Percentiles rank a stretch among this genome's conserved stretches.
phyloP scores from a whole-genome alignment of 2,888 invertebrate genomes.

The Hetaerina titia region DNA sequence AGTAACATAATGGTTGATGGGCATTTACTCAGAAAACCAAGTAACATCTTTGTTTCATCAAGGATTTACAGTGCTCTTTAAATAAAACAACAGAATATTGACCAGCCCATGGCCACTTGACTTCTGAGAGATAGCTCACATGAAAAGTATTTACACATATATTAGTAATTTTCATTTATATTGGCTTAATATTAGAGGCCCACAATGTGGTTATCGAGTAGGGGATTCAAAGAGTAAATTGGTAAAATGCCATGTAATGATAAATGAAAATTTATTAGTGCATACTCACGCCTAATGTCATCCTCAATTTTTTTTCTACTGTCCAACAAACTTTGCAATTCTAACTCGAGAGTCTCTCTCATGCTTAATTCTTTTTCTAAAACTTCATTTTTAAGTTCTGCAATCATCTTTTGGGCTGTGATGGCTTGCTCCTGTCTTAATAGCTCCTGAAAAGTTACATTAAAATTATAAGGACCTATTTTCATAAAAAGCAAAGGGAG shows the following conservation, averaged over 20 bases:
- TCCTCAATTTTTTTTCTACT: constrained; percentile 68
- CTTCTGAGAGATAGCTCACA: no score
- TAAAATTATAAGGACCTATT: not conserved
- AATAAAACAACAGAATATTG: no score
- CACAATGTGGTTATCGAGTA: no score
- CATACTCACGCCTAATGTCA: constrained; percentile 60
- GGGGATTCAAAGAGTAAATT: no score
- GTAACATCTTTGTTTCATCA: no score
- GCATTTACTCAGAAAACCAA: no score
- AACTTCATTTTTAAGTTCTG: constrained; percentile 77
- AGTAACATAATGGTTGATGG: no score
- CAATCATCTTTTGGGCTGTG: constrained; percentile 73
- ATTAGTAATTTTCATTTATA: no score
- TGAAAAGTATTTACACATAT: no score
- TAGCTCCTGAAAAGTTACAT: not conserved
- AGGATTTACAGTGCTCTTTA: no score
- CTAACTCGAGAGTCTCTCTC: constrained; percentile 68
- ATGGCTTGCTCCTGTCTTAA: not conserved
- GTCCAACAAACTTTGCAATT: constrained; percentile 59
- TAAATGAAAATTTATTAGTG: not conserved
- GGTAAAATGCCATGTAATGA: not conserved
- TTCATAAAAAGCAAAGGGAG: not conserved
- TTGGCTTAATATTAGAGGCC: no score
- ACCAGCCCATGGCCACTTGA: no score
- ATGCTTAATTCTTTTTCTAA: constrained; percentile 77